Evolutionary conservation across 2,797 vertebrate species (phyloP).

Genomic region (Heteromormyrus szaboi): DNA sequence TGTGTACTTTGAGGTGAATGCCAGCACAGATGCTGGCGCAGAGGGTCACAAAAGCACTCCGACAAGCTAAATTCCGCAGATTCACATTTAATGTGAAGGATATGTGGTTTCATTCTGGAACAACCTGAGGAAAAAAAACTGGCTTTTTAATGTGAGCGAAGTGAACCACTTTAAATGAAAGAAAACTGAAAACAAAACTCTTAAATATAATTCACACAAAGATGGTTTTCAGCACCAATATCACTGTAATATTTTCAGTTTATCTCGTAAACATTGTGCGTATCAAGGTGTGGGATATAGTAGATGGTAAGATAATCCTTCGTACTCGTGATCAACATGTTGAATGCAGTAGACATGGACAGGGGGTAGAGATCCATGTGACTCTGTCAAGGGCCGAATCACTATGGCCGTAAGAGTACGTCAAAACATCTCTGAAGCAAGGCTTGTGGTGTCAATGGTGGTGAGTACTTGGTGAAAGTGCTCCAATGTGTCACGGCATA

Average conservation of each 20-base stretch:
- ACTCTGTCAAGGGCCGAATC: background rate
- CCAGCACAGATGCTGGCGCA: background rate
- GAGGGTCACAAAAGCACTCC: background rate
- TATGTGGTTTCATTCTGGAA: background rate
- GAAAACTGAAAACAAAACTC: background rate
- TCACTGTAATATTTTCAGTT: background rate
- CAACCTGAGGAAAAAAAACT: background rate
- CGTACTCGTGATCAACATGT: background rate
- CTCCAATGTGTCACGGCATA: background rate
- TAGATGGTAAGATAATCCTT: background rate
- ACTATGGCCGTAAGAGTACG: background rate
- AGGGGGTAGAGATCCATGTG: background rate
- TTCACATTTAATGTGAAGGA: background rate
- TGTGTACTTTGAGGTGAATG: background rate
- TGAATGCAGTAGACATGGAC: background rate
- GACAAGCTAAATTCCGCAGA: background rate
- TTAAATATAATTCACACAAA: background rate
- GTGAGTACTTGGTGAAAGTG: background rate
- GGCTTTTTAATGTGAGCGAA: background rate
- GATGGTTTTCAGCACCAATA: background rate
- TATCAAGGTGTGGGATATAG: background rate
- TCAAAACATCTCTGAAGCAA: background rate
- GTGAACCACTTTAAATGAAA: background rate
- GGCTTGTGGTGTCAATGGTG: background rate
- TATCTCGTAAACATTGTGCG: background rate